Percentiles rank a stretch among this genome's conserved stretches.
Conservation (phyloP, 2,888 invertebrate species). For the Sepioteuthis lessoniana region DNA sequence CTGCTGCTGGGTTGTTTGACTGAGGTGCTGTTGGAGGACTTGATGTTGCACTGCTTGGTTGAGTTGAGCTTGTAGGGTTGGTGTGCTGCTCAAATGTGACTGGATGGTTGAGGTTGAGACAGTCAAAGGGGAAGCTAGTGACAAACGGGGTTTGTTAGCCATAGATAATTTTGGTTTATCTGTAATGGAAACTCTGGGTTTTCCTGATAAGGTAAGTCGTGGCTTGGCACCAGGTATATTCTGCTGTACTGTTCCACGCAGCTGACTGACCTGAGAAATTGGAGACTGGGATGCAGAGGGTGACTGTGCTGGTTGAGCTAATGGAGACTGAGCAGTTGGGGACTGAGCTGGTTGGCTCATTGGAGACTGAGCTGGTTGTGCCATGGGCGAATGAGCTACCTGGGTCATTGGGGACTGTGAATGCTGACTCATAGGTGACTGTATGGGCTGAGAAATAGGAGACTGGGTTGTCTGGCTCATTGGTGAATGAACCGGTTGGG, state of each 20-base stretch:
- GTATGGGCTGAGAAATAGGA: neutral
- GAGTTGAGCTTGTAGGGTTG: slow-evolving; percentile 35
- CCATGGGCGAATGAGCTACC: slow-evolving; percentile 24
- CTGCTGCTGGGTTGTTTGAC: neutral
- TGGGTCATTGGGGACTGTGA: slow-evolving; percentile 14
- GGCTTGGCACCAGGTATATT: slow-evolving; percentile 24
- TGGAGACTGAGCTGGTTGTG: slow-evolving; percentile 42
- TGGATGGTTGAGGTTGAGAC: neutral
- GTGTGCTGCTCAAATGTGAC: neutral
- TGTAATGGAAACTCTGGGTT: neutral
- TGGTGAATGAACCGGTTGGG: slow-evolving; percentile 40
- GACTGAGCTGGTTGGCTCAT: slow-evolving; percentile 35
- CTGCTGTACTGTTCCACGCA: slow-evolving; percentile 35
- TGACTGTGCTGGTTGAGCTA: neutral
- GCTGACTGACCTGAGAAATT: neutral
- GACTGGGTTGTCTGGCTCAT: neutral
- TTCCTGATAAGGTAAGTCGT: neutral
- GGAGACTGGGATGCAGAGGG: slow-evolving; percentile 35
- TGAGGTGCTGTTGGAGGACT: slow-evolving; percentile 14
- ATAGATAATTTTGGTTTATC: slow-evolving; percentile 37
- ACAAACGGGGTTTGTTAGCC: slow-evolving; percentile 1
- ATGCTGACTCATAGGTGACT: slow-evolving; percentile 39
- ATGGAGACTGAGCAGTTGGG: slow-evolving; percentile 41
- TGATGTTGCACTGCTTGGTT: slow-evolving; percentile 24
- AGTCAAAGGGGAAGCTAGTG: slow-evolving; percentile 24